Base-by-base conservation (phyloP, 2,797 vertebrate species). In the Otus scops region DNA sequence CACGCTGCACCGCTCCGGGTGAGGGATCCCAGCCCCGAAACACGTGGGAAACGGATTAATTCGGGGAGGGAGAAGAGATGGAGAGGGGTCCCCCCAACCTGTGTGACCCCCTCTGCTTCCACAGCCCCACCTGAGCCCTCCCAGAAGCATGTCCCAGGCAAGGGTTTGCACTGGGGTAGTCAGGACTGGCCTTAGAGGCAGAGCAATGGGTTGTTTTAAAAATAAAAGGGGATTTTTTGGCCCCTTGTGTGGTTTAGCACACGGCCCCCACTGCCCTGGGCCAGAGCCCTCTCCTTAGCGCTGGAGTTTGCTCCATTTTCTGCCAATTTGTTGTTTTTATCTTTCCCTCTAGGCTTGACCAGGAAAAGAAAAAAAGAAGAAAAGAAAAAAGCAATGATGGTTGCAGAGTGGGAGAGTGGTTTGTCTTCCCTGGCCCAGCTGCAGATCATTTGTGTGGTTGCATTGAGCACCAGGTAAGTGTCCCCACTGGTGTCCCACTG, bases 21-120 rank as follows among this genome's bases (percentile, higher is more conserved):
- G 73, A n/a, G 19, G 20, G 61, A 50, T 10, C 11, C 38, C 69
- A 39, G 7, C 10, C n/a, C 39, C 1, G 4, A 39, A 89, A 27
- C 19, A 4, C 8, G 0, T 7, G 7, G 22, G 19, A 48, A 71
- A 20, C 0, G 1, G 13, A 1, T 56, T 77, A 7, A 0, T 10
- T 36, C 0, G 3, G 30, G 21, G 30, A 16, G 12, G 9, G 3
- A 59, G 7, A 43, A 18, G 51, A 24, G 22, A 9, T 8, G 38
- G 18, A 63, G 19, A 26, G 21, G 8, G 12, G 32, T 30, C 14
- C 34, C 15, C 36, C 10, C 7, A 12, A 3, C 23, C 38, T 9
- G 3, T 14, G 54, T 9, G 47, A 80, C 3, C 45, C 53, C 12
- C 28, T 83, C 47, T 48, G 30, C 38, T 76, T 7, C 57, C 47